Conservation (phyloP, 1,140 invertebrate genomes). For the Atta colombica region DNA sequence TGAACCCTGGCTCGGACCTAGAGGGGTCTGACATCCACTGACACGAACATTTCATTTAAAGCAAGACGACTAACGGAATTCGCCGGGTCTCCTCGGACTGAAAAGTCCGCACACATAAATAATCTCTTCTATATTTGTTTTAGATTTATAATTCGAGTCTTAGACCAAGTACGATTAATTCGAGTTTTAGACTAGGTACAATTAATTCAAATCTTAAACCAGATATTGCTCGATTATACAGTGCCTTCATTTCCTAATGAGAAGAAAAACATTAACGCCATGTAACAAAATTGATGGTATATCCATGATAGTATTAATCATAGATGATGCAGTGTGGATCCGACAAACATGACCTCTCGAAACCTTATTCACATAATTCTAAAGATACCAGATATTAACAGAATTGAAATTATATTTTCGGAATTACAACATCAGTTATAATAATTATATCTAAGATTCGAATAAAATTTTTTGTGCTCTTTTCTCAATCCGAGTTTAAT, state of each 20-base stretch:
- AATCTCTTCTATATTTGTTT: constrained; percentile 63
- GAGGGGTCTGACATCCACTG: constrained; percentile 75
- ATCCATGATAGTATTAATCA: constrained; percentile 71
- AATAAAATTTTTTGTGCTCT: constrained; percentile 50
- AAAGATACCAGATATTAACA: not conserved
- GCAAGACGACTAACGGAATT: constrained; percentile 66
- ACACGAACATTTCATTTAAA: constrained; percentile 77
- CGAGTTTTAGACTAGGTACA: not conserved
- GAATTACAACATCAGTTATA: too few relatives aligned
- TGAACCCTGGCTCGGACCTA: constrained; percentile 35
- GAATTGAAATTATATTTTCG: not conserved
- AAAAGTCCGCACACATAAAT: constrained; percentile 53
- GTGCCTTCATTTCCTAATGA: not conserved
- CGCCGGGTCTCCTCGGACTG: constrained; percentile 5
- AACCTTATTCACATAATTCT: constrained; percentile 11
- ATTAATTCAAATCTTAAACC: too few relatives aligned
- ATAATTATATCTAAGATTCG: not conserved
- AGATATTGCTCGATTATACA: not conserved
- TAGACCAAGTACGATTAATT: not conserved
- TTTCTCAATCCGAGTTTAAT: constrained; percentile 52
- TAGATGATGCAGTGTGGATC: constrained; percentile 57
- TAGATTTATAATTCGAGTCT: constrained; percentile 28
- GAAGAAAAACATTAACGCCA: not conserved
- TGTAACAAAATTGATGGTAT: constrained; percentile 30
- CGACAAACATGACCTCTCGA: constrained; percentile 24